These are phyloP conservation scores for Macaria notata DNA, from an alignment of 2,888 invertebrate genomes.

Conservation along the genomic window DNA sequence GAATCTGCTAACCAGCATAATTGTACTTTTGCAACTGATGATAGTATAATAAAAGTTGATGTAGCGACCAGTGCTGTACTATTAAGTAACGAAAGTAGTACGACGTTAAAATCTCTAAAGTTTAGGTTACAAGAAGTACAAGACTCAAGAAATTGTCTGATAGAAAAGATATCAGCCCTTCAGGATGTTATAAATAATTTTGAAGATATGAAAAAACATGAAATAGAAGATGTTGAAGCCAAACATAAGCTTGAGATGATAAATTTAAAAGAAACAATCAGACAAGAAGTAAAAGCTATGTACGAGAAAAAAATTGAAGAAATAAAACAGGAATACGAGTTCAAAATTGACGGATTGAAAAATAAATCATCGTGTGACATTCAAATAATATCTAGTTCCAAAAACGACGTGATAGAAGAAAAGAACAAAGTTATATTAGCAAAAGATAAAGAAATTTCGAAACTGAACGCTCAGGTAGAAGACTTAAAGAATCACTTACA, in stretches of 20 bases:
- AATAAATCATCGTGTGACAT: constrained; percentile 40
- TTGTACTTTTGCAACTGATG: constrained; percentile 24
- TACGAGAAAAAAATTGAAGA: constrained; percentile 59
- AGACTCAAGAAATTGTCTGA: constrained; percentile 50
- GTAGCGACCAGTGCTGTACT: constrained; percentile 46
- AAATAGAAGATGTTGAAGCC: constrained; percentile 58
- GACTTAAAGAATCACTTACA: constrained; percentile 55
- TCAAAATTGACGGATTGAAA: constrained; percentile 45
- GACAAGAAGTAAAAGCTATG: constrained; percentile 48
- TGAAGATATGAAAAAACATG: constrained; percentile 53
- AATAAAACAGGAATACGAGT: constrained; percentile 50
- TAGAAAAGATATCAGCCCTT: constrained; percentile 49
- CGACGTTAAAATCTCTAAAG: constrained; percentile 52
- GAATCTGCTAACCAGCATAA: constrained; percentile 42
- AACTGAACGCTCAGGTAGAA: constrained; percentile 49
- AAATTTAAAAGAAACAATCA: constrained; percentile 45
- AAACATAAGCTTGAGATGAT: constrained; percentile 59
- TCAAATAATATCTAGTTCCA: constrained; percentile 37
- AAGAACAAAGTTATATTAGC: constrained; percentile 52
- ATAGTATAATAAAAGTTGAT: constrained; percentile 44
- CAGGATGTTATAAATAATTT: constrained; percentile 55
- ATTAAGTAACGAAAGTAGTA: constrained; percentile 43
- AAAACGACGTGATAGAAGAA: constrained; percentile 47
- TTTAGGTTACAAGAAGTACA: constrained; percentile 56
- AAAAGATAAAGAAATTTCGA: constrained; percentile 55